Base-by-base conservation (phyloP, 2,797 vertebrate genomes). In the Girardinus metallicus region DNA sequence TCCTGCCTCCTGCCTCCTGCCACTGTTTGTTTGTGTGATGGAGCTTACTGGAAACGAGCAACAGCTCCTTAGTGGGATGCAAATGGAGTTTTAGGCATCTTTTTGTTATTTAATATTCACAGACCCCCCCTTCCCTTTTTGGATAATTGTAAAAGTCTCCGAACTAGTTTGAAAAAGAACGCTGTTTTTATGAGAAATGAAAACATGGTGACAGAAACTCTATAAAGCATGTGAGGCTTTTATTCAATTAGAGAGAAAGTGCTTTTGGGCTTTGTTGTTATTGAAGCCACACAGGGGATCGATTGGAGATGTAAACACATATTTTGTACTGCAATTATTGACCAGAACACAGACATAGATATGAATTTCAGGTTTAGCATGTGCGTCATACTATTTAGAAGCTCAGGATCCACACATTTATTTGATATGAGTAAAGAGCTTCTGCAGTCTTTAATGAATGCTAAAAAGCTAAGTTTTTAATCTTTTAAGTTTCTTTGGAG, bases 191-290 rank as follows among this genome's bases (percentile, higher is more conserved):
- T 89, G 88, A 95, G 95, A 95, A 94, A 94, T 88, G 92, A 93
- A 95, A 95, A 95, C 88, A 93, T 90, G 87, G 89, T 90, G 89
- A 92, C 92, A 94, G 92, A 95, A 95, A 95, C 94, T 95, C 95
- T 90, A 96, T 96, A 95, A 95, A 95, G 93, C 83, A 89, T 86
- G 88, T 87, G 87, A 93, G 89, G 95, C 95, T 96, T 95, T 96
- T 96, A 95, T 94, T 94, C 93, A 94, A 96, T 96, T 95, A 95
- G 92, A 91, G 83, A 78, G 79, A 89, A 88, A 94, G 92, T 49
- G 85, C 91, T 86, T 85, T 73, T 87, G 85, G 86, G 81, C 88
- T 87, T 90, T 93, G 90, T 93, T 93, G 93, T 88, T 91, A 86
- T 79, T 84, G 89, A 86, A 92, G 84, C 86, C 84, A 80, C 88